Conservation (phyloP, 2,888 invertebrate genomes). For the Oscheius sp. region DNA sequence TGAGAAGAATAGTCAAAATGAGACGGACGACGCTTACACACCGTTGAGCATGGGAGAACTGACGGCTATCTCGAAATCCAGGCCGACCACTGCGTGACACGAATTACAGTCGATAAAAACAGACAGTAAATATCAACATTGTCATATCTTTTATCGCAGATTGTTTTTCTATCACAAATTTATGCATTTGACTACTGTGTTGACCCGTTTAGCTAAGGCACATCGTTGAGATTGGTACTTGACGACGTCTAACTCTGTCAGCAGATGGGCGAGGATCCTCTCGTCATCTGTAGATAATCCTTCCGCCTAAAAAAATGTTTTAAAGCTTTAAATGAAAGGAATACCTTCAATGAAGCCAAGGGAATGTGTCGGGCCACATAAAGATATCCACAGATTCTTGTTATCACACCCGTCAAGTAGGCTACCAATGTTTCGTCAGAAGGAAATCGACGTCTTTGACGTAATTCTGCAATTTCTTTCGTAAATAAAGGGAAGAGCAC, state of each 20-base stretch:
- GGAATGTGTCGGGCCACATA: slow-evolving; percentile 30
- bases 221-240: slow-evolving; percentile 26
- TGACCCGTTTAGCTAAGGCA: slow-evolving; percentile 19
- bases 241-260: slow-evolving; percentile 50
- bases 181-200: slow-evolving; percentile 10
- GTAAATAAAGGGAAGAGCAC: background rate
- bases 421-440: slow-evolving; percentile 23
- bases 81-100: background rate
- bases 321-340: too few species aligned
- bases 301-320: slow-evolving; percentile 20
- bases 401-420: slow-evolving; percentile 21
- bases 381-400: slow-evolving; percentile 29
- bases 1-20: background rate
- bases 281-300: slow-evolving; percentile 43
- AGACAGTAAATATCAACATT: background rate
- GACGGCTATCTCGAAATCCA: slow-evolving; percentile 6
- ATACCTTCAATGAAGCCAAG: slow-evolving; percentile 3
- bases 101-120: background rate
- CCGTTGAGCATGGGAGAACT: slow-evolving; percentile 8
- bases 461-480: slow-evolving; percentile 18
- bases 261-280: slow-evolving; percentile 40
- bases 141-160: background rate
- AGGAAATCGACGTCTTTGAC: slow-evolving; percentile 20
- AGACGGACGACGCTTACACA: slow-evolving; percentile 11
- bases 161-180: slow-evolving; percentile 18